phyloP scores from a whole-genome alignment of 2,797 vertebrate genomes.

The Helostoma temminkii region DNA sequence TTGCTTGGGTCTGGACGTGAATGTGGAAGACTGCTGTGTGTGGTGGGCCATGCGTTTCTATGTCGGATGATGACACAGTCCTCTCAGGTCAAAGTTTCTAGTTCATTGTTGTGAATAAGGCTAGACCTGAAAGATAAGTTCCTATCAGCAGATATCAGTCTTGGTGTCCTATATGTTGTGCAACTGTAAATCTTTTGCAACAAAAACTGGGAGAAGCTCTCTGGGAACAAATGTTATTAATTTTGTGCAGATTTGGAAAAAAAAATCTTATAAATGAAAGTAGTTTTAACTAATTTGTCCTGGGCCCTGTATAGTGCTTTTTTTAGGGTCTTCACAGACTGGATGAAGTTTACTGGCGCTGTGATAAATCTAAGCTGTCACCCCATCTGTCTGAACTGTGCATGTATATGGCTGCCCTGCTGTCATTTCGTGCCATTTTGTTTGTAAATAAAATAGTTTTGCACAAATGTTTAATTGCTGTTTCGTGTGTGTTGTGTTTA shows the following conservation, averaged over 20 bases:
- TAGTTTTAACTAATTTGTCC: conserved; percentile 56
- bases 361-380: conserved; percentile 65
- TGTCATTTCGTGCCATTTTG: conserved; percentile 98
- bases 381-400: conserved; percentile 88
- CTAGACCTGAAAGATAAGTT: conserved; percentile 36
- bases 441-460: conserved; percentile 99
- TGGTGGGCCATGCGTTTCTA: conserved; percentile 18
- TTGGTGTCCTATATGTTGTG: conserved; percentile 31
- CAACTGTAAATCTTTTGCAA: conserved; percentile 21
- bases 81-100: conserved; percentile 10
- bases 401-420: conserved; percentile 92
- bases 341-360: conserved; percentile 53
- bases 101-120: conserved; percentile 43
- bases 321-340: conserved; percentile 47
- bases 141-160: conserved; percentile 44
- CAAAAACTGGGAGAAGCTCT: conserved; percentile 33
- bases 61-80: conserved; percentile 1
- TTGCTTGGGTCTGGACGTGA: conserved; percentile 12
- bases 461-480: conserved; percentile 90
- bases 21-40: conserved; percentile 20
- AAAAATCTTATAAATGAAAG: conserved; percentile 29
- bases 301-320: conserved; percentile 47
- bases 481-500: conserved; percentile 53
- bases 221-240: conserved; percentile 56
- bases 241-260: conserved; percentile 22